Evolutionary conservation across 2,113 vertebrate species (phyloP), one percentile per base, ranked within the genome.

Genomic region (Xiphias gladius): DNA sequence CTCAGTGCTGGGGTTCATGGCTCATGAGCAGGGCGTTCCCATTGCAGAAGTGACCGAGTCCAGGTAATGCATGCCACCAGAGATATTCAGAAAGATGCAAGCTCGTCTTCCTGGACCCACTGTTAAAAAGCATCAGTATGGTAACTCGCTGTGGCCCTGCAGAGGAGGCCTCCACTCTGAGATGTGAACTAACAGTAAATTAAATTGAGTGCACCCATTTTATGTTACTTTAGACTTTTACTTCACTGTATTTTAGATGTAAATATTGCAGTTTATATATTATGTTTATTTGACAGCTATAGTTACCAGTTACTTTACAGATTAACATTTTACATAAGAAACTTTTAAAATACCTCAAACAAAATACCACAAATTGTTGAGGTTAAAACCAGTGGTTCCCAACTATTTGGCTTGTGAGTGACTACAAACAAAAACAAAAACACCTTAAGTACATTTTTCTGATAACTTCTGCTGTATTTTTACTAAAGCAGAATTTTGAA

Each of bases 1-100:
- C 89, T 95, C 95, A 0, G 93, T 96, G 67, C 83, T 96, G 55
- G 95, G 95, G 19, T 96, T 96, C 87, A 96, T 96, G 95, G 90
- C 95, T n/a, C 81, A 94, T 12, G 79, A 95, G 68, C 94, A 95
- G 65, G 93, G 93, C 0, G 81, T 91, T 62, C 82, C 94, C 26
- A 92, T 96, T 20, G 89, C 83, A 43, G 82, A 94, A 7, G 96
- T 96, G 63, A 95, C 96, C 0, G 95, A 95, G 73, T 95, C 95
- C n/a, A 88, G 96, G 95, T 96, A 93, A 52, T 43, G 28, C 41
- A 76, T 24, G 12, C 20, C 5, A 46, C 24, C 30, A 19, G 59
- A 30, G 28, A 26, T 43, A 14, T 14, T 63, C 64, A 52, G 32
- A 37, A 26, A 62, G 19, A 64, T 9, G 39, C 8, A 22, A 7